A percentile compares a stretch with the other conserved stretches of the same genome.
Evolutionary conservation across 2,888 invertebrate species (phyloP).

Genomic region (Platycnemis pennipes): DNA sequence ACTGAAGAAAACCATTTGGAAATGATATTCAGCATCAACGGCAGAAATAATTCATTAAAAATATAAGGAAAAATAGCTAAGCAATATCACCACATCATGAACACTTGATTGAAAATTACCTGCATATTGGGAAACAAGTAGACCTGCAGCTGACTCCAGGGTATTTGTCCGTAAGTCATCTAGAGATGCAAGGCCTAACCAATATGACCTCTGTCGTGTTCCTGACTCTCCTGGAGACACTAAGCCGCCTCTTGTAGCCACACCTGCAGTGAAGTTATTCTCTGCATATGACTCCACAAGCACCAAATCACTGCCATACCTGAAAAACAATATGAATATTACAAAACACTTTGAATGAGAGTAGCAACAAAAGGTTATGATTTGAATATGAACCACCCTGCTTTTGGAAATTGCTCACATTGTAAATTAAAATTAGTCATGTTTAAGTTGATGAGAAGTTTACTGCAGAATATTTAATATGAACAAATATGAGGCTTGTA

Average conservation of each 20-base stretch:
- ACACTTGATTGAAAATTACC: constrained; percentile 79
- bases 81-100: not conserved
- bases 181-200: constrained; percentile 94
- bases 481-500: too few relatives aligned
- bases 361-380: too few relatives aligned
- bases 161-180: constrained; percentile 96
- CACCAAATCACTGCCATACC: constrained; percentile 97
- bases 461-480: too few relatives aligned
- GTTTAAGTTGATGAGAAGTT: too few relatives aligned
- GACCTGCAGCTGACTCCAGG: constrained; percentile 95
- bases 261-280: constrained; percentile 93
- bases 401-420: too few relatives aligned
- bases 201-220: constrained; percentile 84
- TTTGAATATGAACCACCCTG: too few relatives aligned
- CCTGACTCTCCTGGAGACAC: constrained; percentile 73
- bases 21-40: not conserved
- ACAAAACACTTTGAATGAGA: too few relatives aligned
- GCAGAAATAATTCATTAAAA: not conserved
- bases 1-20: too few relatives aligned
- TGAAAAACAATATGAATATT: constrained; percentile 77
- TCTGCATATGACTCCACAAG: constrained; percentile 94
- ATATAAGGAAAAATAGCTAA: not conserved
- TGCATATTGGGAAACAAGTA: constrained; percentile 94
- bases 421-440: too few relatives aligned
- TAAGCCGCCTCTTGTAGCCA: constrained; percentile 83